Evolutionary conservation across 2,797 vertebrate species (phyloP).

Genomic region (Ptychadena robeensis): DNA sequence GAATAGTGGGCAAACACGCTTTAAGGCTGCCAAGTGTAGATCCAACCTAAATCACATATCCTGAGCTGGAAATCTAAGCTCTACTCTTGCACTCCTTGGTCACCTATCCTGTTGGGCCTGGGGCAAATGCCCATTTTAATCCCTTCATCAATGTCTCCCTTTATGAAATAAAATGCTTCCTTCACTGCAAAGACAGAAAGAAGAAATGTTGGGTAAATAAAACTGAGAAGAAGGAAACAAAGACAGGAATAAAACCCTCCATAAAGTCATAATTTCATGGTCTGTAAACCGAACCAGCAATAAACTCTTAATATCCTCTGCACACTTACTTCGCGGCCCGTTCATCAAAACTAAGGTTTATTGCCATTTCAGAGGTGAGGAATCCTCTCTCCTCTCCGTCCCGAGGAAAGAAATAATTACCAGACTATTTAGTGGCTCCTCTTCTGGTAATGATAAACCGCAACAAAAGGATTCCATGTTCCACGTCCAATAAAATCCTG

Average conservation of each 20-base stretch:
- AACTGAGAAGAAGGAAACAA: constrained; percentile 38
- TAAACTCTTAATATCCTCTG: constrained; percentile 57
- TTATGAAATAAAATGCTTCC: constrained; percentile 6
- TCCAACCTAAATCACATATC: too few species aligned
- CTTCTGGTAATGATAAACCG: constrained; percentile 34
- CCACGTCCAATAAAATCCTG: constrained; percentile 21
- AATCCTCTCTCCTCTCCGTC: constrained; percentile 42
- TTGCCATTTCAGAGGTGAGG: constrained; percentile 31
- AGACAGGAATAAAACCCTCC: constrained; percentile 49
- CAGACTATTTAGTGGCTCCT: constrained; percentile 36
- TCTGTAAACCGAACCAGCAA: constrained; percentile 56
- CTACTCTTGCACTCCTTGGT: too few species aligned
- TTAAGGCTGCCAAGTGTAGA: too few species aligned
- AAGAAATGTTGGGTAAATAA: constrained; percentile 9
- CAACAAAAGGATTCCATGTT: constrained; percentile 23
- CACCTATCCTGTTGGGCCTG: neutral
- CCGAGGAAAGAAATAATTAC: constrained; percentile 33
- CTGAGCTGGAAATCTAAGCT: too few species aligned
- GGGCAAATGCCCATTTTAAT: neutral
- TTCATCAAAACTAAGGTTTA: constrained; percentile 58
- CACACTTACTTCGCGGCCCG: constrained; percentile 42
- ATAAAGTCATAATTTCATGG: constrained; percentile 60
- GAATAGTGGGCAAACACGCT: too few species aligned
- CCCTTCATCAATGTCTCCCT: neutral
- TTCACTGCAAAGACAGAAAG: neutral